Percentiles rank a stretch among this genome's conserved stretches.
Conservation (phyloP, 1,140 invertebrate genomes). For the Helicoverpa zea region DNA sequence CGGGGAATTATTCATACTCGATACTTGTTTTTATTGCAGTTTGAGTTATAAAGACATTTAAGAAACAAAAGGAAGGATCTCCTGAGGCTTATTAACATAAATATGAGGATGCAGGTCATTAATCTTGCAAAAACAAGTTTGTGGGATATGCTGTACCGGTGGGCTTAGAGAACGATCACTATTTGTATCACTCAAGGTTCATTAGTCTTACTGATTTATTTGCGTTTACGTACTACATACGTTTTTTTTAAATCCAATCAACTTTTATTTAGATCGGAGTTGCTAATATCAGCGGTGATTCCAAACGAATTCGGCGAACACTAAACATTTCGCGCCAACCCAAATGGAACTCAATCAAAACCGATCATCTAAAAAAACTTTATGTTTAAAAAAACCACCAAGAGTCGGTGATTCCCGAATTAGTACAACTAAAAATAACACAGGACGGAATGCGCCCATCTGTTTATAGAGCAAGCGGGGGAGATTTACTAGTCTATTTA, state of each 20-base stretch:
- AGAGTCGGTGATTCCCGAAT: slow-evolving; percentile 69
- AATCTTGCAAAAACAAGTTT: no score
- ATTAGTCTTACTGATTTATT: not conserved
- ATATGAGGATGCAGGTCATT: not conserved
- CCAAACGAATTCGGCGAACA: not conserved
- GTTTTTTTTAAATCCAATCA: not conserved
- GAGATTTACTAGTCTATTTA: slow-evolving; percentile 62
- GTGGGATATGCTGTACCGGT: not conserved
- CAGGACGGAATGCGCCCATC: slow-evolving; percentile 74
- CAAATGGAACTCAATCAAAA: slow-evolving; percentile 40
- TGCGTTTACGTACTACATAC: not conserved
- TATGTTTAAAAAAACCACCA: slow-evolving; percentile 48
- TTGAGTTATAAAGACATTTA: no score
- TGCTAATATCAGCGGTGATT: not conserved
- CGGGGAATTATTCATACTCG: not conserved
- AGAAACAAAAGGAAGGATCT: not conserved
- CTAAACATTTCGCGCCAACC: not conserved
- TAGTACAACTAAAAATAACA: slow-evolving; percentile 71
- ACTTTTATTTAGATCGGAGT: not conserved
- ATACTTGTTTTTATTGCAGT: not conserved
- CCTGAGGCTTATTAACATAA: not conserved
- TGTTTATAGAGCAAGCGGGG: slow-evolving; percentile 76
- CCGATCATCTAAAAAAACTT: slow-evolving; percentile 31
- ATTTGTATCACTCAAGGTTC: not conserved
- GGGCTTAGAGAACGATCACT: not conserved